These are phyloP conservation scores for Champsocephalus gunnari DNA, from an alignment of 2,797 vertebrate species.

Conservation along the genomic window DNA sequence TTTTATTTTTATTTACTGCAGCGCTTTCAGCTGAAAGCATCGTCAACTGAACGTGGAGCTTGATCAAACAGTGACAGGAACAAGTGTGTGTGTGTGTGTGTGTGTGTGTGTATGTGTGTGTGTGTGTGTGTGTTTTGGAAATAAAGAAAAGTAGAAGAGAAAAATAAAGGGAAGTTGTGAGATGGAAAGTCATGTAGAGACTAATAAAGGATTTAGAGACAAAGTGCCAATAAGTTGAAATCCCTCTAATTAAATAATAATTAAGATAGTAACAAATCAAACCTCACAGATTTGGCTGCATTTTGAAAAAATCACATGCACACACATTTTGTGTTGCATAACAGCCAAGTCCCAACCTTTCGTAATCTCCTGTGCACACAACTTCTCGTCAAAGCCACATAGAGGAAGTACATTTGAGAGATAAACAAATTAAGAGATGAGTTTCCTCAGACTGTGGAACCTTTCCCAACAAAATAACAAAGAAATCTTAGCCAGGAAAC, in stretches of 20 bases:
- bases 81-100: neutral
- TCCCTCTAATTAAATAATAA: neutral
- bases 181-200: neutral
- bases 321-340: neutral
- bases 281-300: neutral
- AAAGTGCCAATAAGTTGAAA: slow-evolving; percentile 6
- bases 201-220: neutral
- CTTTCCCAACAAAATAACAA: slow-evolving; percentile 24
- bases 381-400: slow-evolving; percentile 17
- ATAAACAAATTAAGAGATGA: slow-evolving; percentile 45
- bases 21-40: slow-evolving; percentile 59
- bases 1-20: slow-evolving; percentile 78
- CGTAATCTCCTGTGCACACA: slow-evolving; percentile 2
- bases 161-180: neutral
- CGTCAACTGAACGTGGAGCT: slow-evolving; percentile 55
- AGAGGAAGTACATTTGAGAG: slow-evolving; percentile 37
- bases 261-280: slow-evolving; percentile 4
- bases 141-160: slow-evolving; percentile 13
- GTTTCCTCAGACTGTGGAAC: slow-evolving; percentile 10
- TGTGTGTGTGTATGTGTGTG: neutral
- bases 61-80: slow-evolving; percentile 75
- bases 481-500: slow-evolving; percentile 45
- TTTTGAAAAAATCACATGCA: slow-evolving; percentile 9
- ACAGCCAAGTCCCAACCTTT: slow-evolving; percentile 3
- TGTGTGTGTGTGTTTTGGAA: slow-evolving; percentile 13